phyloP scores from a whole-genome alignment of 1,140 invertebrate genomes.

The Bilobella aurantiaca region DNA sequence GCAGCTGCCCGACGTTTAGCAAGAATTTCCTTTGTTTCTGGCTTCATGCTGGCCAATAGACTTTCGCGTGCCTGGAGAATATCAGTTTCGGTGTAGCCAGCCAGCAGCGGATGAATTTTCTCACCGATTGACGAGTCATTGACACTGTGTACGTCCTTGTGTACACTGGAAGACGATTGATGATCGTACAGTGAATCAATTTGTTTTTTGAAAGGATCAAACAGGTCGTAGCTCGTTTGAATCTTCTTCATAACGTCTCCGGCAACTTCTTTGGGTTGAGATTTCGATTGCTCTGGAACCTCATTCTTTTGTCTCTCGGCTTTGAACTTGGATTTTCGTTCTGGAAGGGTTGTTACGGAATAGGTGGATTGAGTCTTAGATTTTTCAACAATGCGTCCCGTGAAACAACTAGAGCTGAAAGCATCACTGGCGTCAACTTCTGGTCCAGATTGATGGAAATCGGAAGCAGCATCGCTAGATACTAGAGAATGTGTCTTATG shows the following conservation, averaged over 20 bases:
- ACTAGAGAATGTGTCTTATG: no score
- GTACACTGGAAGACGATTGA: not conserved
- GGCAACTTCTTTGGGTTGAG: not conserved
- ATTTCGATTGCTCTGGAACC: not conserved
- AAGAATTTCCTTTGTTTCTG: constrained; percentile 55
- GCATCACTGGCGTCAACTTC: no score
- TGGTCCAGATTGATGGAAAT: no score
- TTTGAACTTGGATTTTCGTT: no score
- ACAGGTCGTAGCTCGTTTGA: not conserved
- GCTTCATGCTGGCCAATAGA: constrained; percentile 53
- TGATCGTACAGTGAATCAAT: not conserved
- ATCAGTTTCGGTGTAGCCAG: constrained; percentile 59
- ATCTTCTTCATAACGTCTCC: not conserved
- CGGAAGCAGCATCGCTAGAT: no score
- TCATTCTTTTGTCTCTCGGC: no score
- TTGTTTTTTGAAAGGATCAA: not conserved
- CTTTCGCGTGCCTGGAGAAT: constrained; percentile 62
- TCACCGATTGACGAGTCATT: not conserved
- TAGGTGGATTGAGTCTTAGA: no score
- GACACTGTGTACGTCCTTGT: not conserved
- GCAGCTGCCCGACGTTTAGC: constrained; percentile 40
- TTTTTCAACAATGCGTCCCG: no score
- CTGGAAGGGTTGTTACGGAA: no score
- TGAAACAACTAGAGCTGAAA: no score
- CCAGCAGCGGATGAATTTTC: constrained; percentile 39